A percentile compares a stretch with the other conserved stretches of the same genome.
Evolutionary conservation across 2,888 invertebrate genomes (phyloP).

Genomic region (Elmis aenea): DNA sequence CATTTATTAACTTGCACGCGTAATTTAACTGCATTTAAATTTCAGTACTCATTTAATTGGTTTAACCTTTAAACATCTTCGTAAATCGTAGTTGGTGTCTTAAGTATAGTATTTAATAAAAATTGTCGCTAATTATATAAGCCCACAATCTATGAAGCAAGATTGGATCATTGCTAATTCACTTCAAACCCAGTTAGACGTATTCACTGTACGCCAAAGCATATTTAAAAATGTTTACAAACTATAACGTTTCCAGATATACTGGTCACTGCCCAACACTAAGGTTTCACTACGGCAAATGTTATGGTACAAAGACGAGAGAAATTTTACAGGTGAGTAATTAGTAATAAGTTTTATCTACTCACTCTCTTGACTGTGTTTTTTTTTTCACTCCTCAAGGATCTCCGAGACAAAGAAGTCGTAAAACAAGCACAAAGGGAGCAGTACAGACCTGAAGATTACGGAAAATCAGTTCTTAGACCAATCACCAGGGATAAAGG

Average conservation of each 20-base stretch:
- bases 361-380: not conserved
- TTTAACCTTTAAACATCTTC: too few species aligned
- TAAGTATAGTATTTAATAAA: too few species aligned
- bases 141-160: too few species aligned
- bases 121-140: too few species aligned
- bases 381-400: conserved; percentile 32
- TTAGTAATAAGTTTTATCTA: not conserved
- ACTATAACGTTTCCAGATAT: conserved; percentile 57
- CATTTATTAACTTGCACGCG: too few species aligned
- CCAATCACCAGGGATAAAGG: conserved; percentile 38
- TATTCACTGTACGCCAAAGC: too few species aligned
- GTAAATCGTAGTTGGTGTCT: too few species aligned
- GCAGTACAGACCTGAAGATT: conserved; percentile 54
- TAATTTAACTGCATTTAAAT: too few species aligned
- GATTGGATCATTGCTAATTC: too few species aligned
- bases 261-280: conserved; percentile 69
- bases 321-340: conserved; percentile 58
- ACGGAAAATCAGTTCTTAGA: conserved; percentile 40
- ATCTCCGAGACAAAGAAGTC: conserved; percentile 45
- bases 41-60: too few species aligned
- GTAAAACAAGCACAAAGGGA: conserved; percentile 49
- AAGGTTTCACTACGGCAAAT: conserved; percentile 65
- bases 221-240: too few species aligned
- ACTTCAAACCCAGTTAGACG: too few species aligned
- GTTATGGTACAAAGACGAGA: conserved; percentile 65